Evolutionary conservation across 2,113 vertebrate species (phyloP).

Genomic region (Mungos mungo): DNA sequence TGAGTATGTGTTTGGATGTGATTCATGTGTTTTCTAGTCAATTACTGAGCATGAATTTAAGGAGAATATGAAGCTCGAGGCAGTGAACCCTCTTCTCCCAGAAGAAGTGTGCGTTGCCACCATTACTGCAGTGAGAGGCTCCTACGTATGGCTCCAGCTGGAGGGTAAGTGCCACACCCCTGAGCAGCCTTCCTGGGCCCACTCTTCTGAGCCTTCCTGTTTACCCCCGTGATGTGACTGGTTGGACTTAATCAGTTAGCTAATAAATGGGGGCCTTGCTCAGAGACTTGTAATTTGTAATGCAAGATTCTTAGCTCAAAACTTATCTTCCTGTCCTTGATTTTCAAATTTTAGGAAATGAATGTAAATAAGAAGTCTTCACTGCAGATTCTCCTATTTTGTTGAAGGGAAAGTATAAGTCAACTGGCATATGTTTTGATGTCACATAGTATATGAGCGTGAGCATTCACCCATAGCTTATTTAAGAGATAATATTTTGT

Average conservation of each 20-base stretch:
- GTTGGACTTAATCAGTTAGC: neutral
- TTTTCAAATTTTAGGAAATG: slow-evolving; percentile 47
- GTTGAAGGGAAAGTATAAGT: slow-evolving; percentile 16
- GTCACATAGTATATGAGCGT: neutral
- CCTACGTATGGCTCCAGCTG: slow-evolving; percentile 95
- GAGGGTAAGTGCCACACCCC: slow-evolving; percentile 87
- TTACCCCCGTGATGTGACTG: neutral
- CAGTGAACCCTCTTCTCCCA: slow-evolving; percentile 93
- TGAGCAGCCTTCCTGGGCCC: neutral
- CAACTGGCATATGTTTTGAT: slow-evolving; percentile 29
- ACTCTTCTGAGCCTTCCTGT: neutral
- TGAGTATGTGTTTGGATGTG: slow-evolving; percentile 28
- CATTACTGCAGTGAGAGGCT: slow-evolving; percentile 92
- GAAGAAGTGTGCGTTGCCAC: slow-evolving; percentile 96
- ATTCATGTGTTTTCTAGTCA: slow-evolving; percentile 83
- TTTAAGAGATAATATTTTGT: neutral
- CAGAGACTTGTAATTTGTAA: neutral
- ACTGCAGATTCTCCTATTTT: neutral
- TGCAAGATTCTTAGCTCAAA: neutral
- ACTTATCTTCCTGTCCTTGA: slow-evolving; percentile 11
- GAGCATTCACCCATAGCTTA: neutral
- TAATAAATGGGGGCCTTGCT: neutral
- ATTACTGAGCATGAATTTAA: slow-evolving; percentile 93
- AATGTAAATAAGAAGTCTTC: slow-evolving; percentile 23
- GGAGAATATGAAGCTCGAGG: slow-evolving; percentile 97